Base-by-base conservation (phyloP, 2,797 vertebrate species). In the Pipistrellus nathusii region DNA sequence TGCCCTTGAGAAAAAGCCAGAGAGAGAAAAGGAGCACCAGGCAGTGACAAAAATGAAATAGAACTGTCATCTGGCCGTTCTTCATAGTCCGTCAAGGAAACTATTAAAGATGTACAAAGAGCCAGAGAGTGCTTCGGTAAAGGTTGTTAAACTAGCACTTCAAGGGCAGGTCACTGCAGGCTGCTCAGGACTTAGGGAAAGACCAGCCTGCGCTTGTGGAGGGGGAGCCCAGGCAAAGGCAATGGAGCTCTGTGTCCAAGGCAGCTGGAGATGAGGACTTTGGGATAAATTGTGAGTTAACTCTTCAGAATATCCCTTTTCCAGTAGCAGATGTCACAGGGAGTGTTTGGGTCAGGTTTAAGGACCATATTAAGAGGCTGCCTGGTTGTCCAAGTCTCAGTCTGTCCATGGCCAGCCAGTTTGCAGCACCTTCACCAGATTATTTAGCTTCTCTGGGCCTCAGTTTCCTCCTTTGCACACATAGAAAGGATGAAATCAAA, bases 21-120 rank as follows among this genome's bases (percentile, higher is more conserved):
- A 23, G 82, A 98, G 97, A 95, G 97, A 98, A 98, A 98, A 88
- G 80, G 97, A 98, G 96, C 95, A 92, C 93, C 91, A 97, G 88
- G 83, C 96, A 97, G 96, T 98, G 98, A 98, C 98, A 98, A 98
- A 98, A 98, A 98, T 98, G 98, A 98, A 98, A 98, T 98, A 98
- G 98, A 98, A 97, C 98, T 98, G 98, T 98, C 98, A 98, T 97
- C 98, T 92, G 96, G 98, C 96, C 98, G 97, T 98, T 98, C 98
- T 98, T 98, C 98, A 98, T 98, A 98, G 98, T 98, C 96, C 94
- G 97, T 98, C 98, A 98, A 95, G n/a, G 96, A 98, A 98, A 98
- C 97, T 97, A 98, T 98, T 98, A 98, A 97, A 98, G 97, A 97
- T 97, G 97, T 98, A 98, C 98, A 98, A 98, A 98, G 96, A 98